These are phyloP conservation scores for Apis cerana DNA, from an alignment of 1,140 invertebrate genomes.

Conservation along the genomic window DNA sequence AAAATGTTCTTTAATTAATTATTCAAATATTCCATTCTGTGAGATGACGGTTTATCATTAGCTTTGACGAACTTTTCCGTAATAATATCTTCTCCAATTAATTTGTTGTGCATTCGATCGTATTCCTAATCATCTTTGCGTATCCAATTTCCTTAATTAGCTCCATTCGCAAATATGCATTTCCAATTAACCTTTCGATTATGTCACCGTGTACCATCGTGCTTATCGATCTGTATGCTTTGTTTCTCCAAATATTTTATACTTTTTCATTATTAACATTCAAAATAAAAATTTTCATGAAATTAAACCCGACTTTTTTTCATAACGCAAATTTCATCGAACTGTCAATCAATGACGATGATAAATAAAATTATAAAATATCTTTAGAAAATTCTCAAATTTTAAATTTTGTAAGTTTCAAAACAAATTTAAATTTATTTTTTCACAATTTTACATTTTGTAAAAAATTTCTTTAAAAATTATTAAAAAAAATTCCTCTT, in stretches of 20 bases:
- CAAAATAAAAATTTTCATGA: neutral
- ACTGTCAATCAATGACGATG: no score
- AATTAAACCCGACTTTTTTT: neutral
- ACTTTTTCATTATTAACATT: neutral
- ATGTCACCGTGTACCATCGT: neutral
- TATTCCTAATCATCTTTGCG: neutral
- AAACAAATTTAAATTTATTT: no score
- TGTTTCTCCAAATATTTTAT: neutral
- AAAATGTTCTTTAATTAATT: neutral
- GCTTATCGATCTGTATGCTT: no score
- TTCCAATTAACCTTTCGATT: slow-evolving; percentile 8
- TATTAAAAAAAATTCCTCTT: no score
- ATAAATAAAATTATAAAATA: no score
- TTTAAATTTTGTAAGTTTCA: no score
- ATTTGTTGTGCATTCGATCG: neutral
- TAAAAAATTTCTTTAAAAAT: no score
- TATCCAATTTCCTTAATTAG: slow-evolving; percentile 9
- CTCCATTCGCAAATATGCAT: neutral
- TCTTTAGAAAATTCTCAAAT: no score
- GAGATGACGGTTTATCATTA: neutral
- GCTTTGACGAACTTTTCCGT: neutral
- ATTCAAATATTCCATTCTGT: neutral
- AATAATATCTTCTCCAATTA: slow-evolving; percentile 2
- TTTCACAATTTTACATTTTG: no score
- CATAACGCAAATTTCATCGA: no score